Conservation (phyloP, 2,113 vertebrate genomes). For the Dendrocopos noguchii region DNA sequence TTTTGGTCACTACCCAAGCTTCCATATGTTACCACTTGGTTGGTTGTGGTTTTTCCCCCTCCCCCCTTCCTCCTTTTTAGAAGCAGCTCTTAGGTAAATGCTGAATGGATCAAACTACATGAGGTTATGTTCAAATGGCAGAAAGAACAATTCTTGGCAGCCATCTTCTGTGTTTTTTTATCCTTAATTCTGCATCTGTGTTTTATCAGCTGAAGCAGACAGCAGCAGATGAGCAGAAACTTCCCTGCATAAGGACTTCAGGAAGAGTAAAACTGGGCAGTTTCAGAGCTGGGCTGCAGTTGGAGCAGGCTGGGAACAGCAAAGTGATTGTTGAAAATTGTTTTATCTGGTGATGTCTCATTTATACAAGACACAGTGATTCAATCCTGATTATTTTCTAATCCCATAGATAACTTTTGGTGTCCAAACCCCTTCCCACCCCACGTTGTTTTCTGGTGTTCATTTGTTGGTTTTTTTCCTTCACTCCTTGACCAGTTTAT, state of each 20-base stretch:
- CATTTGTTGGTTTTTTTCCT: neutral
- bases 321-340: neutral
- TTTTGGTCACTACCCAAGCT: constrained; percentile 59
- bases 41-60: neutral
- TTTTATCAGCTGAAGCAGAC: constrained; percentile 76
- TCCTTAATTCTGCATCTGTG: constrained; percentile 73
- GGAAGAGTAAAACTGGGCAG: constrained; percentile 46
- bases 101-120: constrained; percentile 52
- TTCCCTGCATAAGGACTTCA: constrained; percentile 43
- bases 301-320: neutral
- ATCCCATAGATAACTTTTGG: neutral
- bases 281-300: constrained; percentile 6
- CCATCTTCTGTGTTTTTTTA: constrained; percentile 56
- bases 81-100: constrained; percentile 51
- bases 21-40: constrained; percentile 44
- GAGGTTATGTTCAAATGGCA: constrained; percentile 62
- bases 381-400: neutral
- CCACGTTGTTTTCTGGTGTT: neutral
- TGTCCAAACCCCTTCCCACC: neutral
- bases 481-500: neutral
- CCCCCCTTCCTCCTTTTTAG: neutral
- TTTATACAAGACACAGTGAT: neutral
- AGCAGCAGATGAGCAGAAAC: constrained; percentile 69
- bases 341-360: neutral
- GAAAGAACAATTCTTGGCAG: constrained; percentile 71